These are phyloP conservation scores for Myopa testacea DNA, from an alignment of 2,888 invertebrate genomes.

Conservation along the genomic window DNA sequence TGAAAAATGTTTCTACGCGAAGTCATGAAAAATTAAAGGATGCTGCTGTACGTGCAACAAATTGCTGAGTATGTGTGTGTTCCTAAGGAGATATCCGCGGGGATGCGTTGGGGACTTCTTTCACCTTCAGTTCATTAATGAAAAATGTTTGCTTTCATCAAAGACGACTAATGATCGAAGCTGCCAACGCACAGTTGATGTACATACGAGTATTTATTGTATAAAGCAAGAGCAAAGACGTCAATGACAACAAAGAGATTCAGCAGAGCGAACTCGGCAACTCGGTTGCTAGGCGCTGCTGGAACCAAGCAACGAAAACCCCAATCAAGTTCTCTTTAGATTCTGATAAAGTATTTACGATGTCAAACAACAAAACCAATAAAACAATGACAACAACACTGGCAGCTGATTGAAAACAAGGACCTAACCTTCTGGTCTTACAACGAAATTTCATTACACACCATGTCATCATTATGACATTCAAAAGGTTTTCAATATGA, in stretches of 20 bases:
- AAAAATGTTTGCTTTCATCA: not conserved
- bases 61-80: not conserved
- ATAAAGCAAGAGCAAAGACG: not conserved
- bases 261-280: not conserved
- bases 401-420: too few species aligned
- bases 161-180: not conserved
- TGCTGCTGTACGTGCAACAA: not conserved
- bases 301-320: not conserved
- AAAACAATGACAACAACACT: too few species aligned
- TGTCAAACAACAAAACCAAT: too few species aligned
- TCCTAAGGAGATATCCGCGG: not conserved
- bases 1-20: not conserved
- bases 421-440: too few species aligned
- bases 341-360: too few species aligned
- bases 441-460: too few species aligned
- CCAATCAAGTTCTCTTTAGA: not conserved
- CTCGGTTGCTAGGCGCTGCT: not conserved
- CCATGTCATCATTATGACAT: too few species aligned
- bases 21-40: constrained; percentile 26
- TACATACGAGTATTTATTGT: not conserved
- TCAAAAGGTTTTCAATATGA: too few species aligned
- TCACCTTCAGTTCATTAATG: not conserved
- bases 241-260: not conserved
- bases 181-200: not conserved
- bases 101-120: not conserved